These are phyloP conservation scores for Mycetomoellerius zeteki DNA, from an alignment of 1,140 invertebrate species.

Conservation along the genomic window DNA sequence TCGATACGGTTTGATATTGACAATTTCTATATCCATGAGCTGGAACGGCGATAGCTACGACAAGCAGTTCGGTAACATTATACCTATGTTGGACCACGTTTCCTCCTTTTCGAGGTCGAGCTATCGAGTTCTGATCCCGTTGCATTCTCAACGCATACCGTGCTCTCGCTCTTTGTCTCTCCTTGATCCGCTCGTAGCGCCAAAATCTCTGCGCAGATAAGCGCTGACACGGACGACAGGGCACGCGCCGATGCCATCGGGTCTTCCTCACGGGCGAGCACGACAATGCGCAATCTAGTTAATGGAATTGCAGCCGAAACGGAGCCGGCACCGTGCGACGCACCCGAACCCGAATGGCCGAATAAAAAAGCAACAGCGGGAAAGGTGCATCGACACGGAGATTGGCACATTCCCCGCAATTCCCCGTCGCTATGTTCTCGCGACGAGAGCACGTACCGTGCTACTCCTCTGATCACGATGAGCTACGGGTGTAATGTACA, in stretches of 20 bases:
- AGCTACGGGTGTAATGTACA: slow-evolving; percentile 20
- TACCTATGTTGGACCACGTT: not conserved
- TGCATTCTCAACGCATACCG: slow-evolving; percentile 20
- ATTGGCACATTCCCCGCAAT: slow-evolving; percentile 54
- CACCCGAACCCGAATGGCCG: not conserved
- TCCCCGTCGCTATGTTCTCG: slow-evolving; percentile 6
- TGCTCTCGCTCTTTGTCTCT: not conserved
- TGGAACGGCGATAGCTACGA: slow-evolving; percentile 2
- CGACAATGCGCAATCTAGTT: slow-evolving; percentile 63
- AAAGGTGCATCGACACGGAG: slow-evolving; percentile 49
- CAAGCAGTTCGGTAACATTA: not conserved
- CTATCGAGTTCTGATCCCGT: slow-evolving; percentile 46
- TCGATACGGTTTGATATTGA: slow-evolving; percentile 5
- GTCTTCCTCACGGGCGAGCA: slow-evolving; percentile 43
- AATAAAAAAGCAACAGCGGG: slow-evolving; percentile 35
- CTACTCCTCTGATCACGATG: slow-evolving; percentile 23
- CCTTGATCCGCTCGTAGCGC: not conserved
- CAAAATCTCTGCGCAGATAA: slow-evolving; percentile 53
- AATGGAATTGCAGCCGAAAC: slow-evolving; percentile 48
- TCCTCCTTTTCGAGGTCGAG: not conserved
- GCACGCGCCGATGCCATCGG: slow-evolving; percentile 42
- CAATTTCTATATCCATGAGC: not conserved
- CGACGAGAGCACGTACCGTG: slow-evolving; percentile 41
- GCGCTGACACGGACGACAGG: slow-evolving; percentile 38
- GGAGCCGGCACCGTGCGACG: not conserved